These are phyloP conservation scores for Epistrophe grossulariae DNA, from an alignment of 2,888 invertebrate genomes.

Conservation along the genomic window DNA sequence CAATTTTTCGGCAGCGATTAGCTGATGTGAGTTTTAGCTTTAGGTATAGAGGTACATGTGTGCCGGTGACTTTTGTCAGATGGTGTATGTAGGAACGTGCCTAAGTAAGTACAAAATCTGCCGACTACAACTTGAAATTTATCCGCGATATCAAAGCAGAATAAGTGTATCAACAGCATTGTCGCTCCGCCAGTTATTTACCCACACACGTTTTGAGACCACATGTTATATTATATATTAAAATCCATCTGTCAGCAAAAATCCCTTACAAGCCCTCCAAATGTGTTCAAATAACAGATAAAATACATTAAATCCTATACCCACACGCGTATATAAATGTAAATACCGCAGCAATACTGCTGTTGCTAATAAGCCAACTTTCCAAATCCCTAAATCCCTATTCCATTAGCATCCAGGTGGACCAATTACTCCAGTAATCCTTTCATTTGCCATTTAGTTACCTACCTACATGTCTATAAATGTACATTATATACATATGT, in stretches of 20 bases:
- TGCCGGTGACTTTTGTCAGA: too few species aligned
- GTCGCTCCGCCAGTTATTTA: not conserved
- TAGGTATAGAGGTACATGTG: too few species aligned
- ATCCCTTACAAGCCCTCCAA: conserved; percentile 27
- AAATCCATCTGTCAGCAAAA: conserved; percentile 36
- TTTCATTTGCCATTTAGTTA: conserved; percentile 53
- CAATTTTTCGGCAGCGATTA: too few species aligned
- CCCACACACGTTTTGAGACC: not conserved
- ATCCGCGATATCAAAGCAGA: not conserved
- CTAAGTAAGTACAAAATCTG: too few species aligned
- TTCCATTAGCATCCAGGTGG: conserved; percentile 73
- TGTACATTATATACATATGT: too few species aligned
- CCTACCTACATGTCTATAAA: conserved; percentile 1
- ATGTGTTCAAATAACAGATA: conserved; percentile 38
- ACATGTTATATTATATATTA: conserved; percentile 23
- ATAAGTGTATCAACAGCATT: not conserved
- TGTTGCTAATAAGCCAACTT: conserved; percentile 59
- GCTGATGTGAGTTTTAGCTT: too few species aligned
- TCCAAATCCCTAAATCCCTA: conserved; percentile 65
- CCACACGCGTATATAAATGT: conserved; percentile 29
- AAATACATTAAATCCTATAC: conserved; percentile 36
- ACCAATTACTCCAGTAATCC: conserved; percentile 70
- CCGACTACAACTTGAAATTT: not conserved
- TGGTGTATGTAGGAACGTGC: too few species aligned
- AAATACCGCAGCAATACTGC: conserved; percentile 43